Evolutionary conservation across 2,113 vertebrate species (phyloP), one percentile per base, ranked within the genome.

Genomic region (Lycocorax pyrrhopterus): DNA sequence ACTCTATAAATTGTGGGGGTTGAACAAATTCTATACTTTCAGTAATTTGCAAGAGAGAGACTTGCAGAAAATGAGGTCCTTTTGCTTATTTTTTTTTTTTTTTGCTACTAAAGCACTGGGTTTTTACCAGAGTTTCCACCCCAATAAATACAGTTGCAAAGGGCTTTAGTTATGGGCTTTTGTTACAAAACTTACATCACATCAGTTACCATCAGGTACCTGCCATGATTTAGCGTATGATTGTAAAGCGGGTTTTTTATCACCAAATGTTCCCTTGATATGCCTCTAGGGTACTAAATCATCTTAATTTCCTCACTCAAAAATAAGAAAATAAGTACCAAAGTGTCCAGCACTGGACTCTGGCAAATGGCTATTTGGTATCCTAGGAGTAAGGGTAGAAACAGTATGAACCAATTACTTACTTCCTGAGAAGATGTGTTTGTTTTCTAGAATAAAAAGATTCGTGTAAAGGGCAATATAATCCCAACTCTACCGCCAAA

Each of bases 61-160:
- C 1, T 3, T 59, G 6, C 6, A 59, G 60, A 71, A 67, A 52
- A 51, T 30, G 6, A 29, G 2, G 3, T 37, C 0, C 3, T 56
- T 88, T 79, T 59, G 7, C 39, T 55, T 29, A 37, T 4, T 62
- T 51, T 41, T 4, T 73, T 1, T 43, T 29, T 41, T 39, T 46
- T 35, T 53, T 6, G 0, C 20, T 71, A 4, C 22, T 39, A 32
- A 47, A 18, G 7, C 16, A 22, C 3, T 43, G 6, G 3, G 27
- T 59, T 19, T 58, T 55, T 64, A 39, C 5, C 3, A 52, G 16
- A 19, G 8, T 46, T 78, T 71, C 25, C 32, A 69, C 8, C 6
- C 49, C 9, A 47, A 23, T 29, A 43, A 86, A 49, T 43, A 12
- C 6, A 49, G 26, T 78, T 46, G 20, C 20, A 64, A 84, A 58